Percentiles rank a stretch among this genome's conserved stretches.
Evolutionary conservation across 2,888 invertebrate genomes (phyloP).

Genomic region (Drosophila anomalipes): DNA sequence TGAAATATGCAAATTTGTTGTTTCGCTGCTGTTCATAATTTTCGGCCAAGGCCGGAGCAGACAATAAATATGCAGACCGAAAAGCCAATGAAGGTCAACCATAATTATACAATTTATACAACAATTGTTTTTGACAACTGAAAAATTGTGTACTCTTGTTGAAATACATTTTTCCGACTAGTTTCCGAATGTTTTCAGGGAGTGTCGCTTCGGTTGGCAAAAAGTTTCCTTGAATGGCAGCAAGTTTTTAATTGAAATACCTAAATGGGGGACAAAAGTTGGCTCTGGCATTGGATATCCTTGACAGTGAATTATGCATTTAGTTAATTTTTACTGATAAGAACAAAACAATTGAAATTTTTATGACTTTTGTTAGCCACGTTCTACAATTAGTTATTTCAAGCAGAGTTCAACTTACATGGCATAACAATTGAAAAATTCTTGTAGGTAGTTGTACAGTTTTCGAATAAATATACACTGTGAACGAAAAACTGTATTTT

Average conservation of each 20-base stretch:
- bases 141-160: conserved; percentile 44
- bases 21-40: conserved; percentile 48
- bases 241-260: conserved; percentile 74
- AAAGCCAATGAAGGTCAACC: conserved; percentile 64
- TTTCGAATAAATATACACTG: neutral
- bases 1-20: conserved; percentile 66
- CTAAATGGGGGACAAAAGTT: conserved; percentile 39
- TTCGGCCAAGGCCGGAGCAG: conserved; percentile 31
- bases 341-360: conserved; percentile 13
- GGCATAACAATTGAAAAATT: neutral
- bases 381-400: neutral
- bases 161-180: conserved; percentile 33
- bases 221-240: conserved; percentile 55
- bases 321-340: conserved; percentile 11
- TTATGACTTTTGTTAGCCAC: conserved; percentile 21
- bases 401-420: too few relatives aligned
- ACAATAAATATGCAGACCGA: conserved; percentile 3
- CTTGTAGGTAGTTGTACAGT: neutral
- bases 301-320: conserved; percentile 57
- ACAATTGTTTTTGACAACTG: conserved; percentile 76
- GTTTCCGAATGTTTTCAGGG: conserved; percentile 14
- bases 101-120: conserved; percentile 77
- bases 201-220: conserved; percentile 10
- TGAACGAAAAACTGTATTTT: neutral
- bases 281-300: conserved; percentile 14